Evolutionary conservation across 2,797 vertebrate genomes (phyloP), one percentile per base, ranked within the genome.

Genomic region (Streptopelia turtur): DNA sequence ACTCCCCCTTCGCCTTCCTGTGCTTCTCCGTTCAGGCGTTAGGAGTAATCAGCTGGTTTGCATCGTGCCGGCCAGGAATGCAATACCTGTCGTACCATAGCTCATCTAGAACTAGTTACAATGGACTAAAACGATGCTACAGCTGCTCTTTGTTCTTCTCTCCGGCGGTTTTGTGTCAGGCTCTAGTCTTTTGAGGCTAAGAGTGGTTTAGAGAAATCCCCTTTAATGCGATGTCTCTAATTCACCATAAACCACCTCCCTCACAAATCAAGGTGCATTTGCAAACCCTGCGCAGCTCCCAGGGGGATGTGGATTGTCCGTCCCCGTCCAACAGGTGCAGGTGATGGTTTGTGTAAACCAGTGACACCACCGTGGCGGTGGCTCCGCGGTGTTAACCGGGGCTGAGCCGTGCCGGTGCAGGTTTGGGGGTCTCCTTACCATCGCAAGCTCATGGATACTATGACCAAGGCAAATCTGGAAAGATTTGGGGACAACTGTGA

Each of bases 231-330:
- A 1, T 8, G 17, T 15, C 30, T 45, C 52, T 50, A 10, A 22
- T 1, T 18, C 33, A 7, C 57, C 45, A 9, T 0, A 6, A 69
- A 14, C 4, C 10, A 0, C 13, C 16, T 30, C 39, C n/a, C 13
- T 24, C 33, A 6, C 52, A 18, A 5, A 4, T 1, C 65, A 8
- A 5, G 79, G n/a, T 2, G 61, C 1, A 31, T 47, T 55, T 74
- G 72, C 39, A 57, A 31, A n/a, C 16, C 0, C 0, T 1, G 1
- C 1, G 4, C 37, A 23, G 52, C 60, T 30, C 1, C 59, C 56
- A 17, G 60, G 12, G 3, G n/a, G 39, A 4, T 1, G 35, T 11
- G 89, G 16, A 7, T 1, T 9, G 33, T 11, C 30, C 4, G 35
- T 18, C 37, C 41, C 33, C 3, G 1, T 3, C 49, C 14, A 3